These are phyloP conservation scores for Andrena haemorrhoa DNA, from an alignment of 2,888 invertebrate species.

Conservation along the genomic window DNA sequence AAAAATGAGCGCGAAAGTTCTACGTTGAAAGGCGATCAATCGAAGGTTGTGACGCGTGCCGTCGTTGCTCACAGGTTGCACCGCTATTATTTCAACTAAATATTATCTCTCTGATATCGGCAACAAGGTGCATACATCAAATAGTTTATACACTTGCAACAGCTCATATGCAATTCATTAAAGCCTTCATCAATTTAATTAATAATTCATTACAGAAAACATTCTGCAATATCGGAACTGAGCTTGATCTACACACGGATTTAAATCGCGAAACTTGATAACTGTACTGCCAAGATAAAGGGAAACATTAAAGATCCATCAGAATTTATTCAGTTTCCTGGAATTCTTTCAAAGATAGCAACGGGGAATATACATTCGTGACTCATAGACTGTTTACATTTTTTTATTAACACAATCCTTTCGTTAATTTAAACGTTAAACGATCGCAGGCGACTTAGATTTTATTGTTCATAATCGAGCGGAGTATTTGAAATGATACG, in stretches of 20 bases:
- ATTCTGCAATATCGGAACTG: background rate
- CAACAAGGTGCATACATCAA: background rate
- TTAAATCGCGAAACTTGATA: background rate
- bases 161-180: background rate
- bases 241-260: background rate
- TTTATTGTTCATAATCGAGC: background rate
- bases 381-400: too few species aligned
- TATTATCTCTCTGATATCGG: slow-evolving; percentile 7
- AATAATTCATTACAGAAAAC: background rate
- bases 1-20: slow-evolving; percentile 58
- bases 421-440: background rate
- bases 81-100: slow-evolving; percentile 1
- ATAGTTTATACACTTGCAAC: background rate
- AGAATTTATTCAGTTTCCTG: background rate
- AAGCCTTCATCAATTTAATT: background rate
- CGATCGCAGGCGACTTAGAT: background rate
- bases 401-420: background rate
- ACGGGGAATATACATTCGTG: too few species aligned
- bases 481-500: background rate
- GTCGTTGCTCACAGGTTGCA: slow-evolving; percentile 26
- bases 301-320: background rate
- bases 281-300: background rate
- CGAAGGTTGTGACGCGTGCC: slow-evolving; percentile 58
- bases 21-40: slow-evolving; percentile 63
- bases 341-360: background rate